Conservation (phyloP, 2,797 vertebrate genomes). For the Enteromius anoplus region DNA sequence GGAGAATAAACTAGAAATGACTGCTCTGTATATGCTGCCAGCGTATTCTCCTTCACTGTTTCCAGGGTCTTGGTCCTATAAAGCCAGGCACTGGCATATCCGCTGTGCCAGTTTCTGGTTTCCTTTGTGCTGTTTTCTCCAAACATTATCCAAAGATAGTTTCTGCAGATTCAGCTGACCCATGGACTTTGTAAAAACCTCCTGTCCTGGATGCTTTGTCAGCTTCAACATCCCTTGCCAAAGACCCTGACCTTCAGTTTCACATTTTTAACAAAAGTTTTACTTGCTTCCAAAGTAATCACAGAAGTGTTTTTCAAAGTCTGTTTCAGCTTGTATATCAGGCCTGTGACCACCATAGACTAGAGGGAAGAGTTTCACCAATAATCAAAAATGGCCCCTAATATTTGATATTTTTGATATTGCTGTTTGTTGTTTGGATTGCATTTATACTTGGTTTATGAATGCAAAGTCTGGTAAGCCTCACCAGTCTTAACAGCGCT, state of each 20-base stretch:
- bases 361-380: background rate
- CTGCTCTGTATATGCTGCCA: background rate
- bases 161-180: slow-evolving; percentile 39
- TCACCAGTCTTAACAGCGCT: background rate
- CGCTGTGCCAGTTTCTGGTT: slow-evolving; percentile 13
- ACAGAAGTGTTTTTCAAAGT: slow-evolving; percentile 21
- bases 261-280: background rate
- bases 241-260: slow-evolving; percentile 31
- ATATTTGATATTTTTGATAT: background rate
- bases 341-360: background rate
- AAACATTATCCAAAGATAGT: slow-evolving; percentile 28
- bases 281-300: background rate
- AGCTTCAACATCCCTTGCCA: background rate
- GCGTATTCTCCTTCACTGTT: background rate
- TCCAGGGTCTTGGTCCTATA: slow-evolving; percentile 4
- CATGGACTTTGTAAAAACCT: slow-evolving; percentile 6
- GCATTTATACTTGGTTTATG: background rate
- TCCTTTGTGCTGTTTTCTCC: slow-evolving; percentile 8
- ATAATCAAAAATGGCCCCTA: background rate
- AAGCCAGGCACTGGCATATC: background rate
- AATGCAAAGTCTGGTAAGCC: background rate
- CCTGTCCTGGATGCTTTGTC: background rate
- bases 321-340: background rate
- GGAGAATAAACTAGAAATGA: background rate
- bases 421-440: background rate